A percentile compares a stretch with the other conserved stretches of the same genome.
Conservation (phyloP, 1,140 invertebrate genomes). For the Achroia grisella region DNA sequence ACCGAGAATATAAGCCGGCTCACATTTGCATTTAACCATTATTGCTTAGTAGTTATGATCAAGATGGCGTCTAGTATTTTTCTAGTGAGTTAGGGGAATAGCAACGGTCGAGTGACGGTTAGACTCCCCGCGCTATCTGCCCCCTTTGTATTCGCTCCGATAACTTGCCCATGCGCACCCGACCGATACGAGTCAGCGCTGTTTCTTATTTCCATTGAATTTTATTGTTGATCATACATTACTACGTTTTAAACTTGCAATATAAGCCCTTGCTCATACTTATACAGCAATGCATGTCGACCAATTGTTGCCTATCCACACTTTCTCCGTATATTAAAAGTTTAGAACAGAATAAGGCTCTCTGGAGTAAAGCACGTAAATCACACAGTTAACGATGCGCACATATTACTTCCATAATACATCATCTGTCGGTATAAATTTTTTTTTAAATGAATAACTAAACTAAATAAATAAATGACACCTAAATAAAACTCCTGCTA, state of each 20-base stretch:
- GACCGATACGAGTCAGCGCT: constrained; percentile 61
- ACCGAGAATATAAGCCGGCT: constrained; percentile 26
- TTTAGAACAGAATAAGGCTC: constrained; percentile 43
- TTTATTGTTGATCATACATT: constrained; percentile 46
- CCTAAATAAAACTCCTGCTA: too few relatives aligned
- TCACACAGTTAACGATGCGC: constrained; percentile 58
- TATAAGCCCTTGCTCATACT: constrained; percentile 17
- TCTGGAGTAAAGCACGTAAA: constrained; percentile 38
- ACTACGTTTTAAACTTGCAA: constrained; percentile 34
- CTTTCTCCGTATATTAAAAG: constrained; percentile 27
- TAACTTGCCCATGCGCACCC: constrained; percentile 71
- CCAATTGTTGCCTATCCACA: constrained; percentile 6
- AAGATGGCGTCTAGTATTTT: constrained; percentile 68
- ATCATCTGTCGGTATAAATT: constrained; percentile 32
- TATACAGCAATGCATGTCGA: constrained; percentile 41
- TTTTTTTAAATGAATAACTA: constrained; percentile 16
- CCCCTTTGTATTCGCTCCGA: constrained; percentile 71
- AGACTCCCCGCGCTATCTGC: constrained; percentile 68
- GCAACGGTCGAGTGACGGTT: constrained; percentile 71
- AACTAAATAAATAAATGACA: too few relatives aligned
- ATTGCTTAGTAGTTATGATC: constrained; percentile 26
- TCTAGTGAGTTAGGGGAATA: constrained; percentile 67
- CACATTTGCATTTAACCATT: constrained; percentile 28
- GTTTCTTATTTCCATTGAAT: constrained; percentile 66
- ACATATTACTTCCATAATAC: constrained; percentile 45